These are phyloP conservation scores for Gila orcuttii DNA, from an alignment of 2,113 vertebrate species.

Conservation along the genomic window DNA sequence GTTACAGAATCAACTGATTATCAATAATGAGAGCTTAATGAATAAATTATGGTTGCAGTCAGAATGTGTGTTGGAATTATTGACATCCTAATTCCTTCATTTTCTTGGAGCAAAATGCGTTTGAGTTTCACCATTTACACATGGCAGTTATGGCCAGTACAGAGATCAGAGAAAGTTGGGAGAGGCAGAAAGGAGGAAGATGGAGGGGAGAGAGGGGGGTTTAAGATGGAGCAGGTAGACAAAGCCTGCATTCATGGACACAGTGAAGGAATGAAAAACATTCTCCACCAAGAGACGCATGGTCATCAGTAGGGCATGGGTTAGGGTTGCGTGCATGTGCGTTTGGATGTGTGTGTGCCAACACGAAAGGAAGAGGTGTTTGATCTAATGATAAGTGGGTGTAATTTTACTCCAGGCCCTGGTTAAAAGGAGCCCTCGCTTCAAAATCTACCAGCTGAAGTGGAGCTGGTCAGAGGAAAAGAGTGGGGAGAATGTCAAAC, in stretches of 20 bases:
- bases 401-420: constrained; percentile 31
- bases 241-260: constrained; percentile 83
- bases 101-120: neutral
- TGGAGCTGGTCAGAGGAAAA: neutral
- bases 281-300: constrained; percentile 78
- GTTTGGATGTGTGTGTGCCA: constrained; percentile 36
- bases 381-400: constrained; percentile 54
- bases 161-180: constrained; percentile 45
- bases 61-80: neutral
- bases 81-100: neutral
- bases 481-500: neutral
- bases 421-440: constrained; percentile 43
- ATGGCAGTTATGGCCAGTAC: neutral
- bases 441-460: constrained; percentile 44
- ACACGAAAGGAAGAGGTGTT: constrained; percentile 41
- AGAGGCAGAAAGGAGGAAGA: constrained; percentile 61
- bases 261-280: constrained; percentile 80
- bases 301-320: constrained; percentile 68
- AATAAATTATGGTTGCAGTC: neutral
- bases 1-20: neutral
- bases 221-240: constrained; percentile 79
- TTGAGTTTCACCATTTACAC: neutral
- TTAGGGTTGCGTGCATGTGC: constrained; percentile 57
- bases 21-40: neutral
- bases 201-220: constrained; percentile 65